phyloP scores from a whole-genome alignment of 2,113 vertebrate genomes.

The Hypanus sabinus region DNA sequence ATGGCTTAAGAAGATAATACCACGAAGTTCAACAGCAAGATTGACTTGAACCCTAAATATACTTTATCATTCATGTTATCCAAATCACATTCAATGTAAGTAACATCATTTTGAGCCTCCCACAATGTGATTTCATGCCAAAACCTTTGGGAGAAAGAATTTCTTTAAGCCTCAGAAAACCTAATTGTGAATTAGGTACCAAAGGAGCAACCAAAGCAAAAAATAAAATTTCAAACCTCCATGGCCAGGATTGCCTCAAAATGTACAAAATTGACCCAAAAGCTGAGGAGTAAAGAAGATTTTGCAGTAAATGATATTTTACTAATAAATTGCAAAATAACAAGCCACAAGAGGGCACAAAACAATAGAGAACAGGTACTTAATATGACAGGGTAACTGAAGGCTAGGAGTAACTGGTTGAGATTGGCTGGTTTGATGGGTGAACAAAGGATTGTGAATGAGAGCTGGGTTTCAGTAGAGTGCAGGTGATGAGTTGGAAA shows the following conservation, averaged over 20 bases:
- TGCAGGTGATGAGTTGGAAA: no score
- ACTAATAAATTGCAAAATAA: no score
- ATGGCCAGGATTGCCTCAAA: not conserved
- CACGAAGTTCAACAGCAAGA: not conserved
- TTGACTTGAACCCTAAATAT: not conserved
- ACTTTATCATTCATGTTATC: not conserved
- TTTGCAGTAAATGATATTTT: no score
- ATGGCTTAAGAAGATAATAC: not conserved
- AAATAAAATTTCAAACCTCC: not conserved
- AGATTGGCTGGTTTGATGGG: no score
- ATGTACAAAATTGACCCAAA: no score
- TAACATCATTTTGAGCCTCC: not conserved
- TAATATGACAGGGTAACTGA: no score
- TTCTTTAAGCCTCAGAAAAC: not conserved
- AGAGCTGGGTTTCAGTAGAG: no score
- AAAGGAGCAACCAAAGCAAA: not conserved
- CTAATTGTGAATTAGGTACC: not conserved
- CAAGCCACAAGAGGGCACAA: no score
- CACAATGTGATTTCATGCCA: not conserved
- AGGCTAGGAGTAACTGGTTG: no score
- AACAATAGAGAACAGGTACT: no score
- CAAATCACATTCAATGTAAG: not conserved
- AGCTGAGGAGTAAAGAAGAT: no score
- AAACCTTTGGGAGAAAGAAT: not conserved
- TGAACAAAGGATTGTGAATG: no score